Percentiles rank a stretch among this genome's conserved stretches.
phyloP scores from a whole-genome alignment of 1,140 invertebrate genomes.

The Epicauta chinensis region DNA sequence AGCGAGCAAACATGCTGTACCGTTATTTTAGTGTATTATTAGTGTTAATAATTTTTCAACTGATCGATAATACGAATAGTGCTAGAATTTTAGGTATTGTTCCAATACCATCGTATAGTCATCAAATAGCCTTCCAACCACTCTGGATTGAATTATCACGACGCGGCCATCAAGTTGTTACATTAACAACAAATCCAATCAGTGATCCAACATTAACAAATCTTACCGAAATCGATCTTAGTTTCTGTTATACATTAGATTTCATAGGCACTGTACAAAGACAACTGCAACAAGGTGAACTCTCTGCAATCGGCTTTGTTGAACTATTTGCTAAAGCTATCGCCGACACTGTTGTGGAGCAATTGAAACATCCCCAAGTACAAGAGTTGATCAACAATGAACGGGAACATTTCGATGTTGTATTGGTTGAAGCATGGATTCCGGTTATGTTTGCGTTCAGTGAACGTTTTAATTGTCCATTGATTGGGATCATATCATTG shows the following conservation, averaged over 20 bases:
- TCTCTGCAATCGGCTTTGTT: no score
- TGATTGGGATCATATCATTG: slow-evolving; percentile 33
- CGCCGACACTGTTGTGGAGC: no score
- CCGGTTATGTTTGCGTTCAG: slow-evolving; percentile 30
- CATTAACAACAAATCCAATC: no score
- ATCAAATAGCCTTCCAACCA: slow-evolving; percentile 48
- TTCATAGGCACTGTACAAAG: no score
- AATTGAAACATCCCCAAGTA: no score
- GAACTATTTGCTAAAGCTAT: no score
- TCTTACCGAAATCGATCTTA: no score
- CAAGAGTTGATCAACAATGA: slow-evolving; percentile 17
- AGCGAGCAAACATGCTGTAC: no score
- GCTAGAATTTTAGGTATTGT: slow-evolving; percentile 48
- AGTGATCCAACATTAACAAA: slow-evolving; percentile 21
- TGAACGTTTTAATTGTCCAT: slow-evolving; percentile 36
- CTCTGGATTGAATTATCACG: slow-evolving; percentile 32
- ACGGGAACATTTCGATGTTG: slow-evolving; percentile 38
- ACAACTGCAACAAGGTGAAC: no score
- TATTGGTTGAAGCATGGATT: slow-evolving; percentile 33
- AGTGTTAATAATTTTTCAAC: no score
- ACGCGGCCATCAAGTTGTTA: slow-evolving; percentile 26
- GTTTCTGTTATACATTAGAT: no score
- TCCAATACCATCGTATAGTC: slow-evolving; percentile 48
- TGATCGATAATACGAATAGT: neutral
- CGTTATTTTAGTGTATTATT: no score